These are phyloP conservation scores for Parauchenoglanis punctatus DNA, from an alignment of 2,797 vertebrate species.

Conservation along the genomic window DNA sequence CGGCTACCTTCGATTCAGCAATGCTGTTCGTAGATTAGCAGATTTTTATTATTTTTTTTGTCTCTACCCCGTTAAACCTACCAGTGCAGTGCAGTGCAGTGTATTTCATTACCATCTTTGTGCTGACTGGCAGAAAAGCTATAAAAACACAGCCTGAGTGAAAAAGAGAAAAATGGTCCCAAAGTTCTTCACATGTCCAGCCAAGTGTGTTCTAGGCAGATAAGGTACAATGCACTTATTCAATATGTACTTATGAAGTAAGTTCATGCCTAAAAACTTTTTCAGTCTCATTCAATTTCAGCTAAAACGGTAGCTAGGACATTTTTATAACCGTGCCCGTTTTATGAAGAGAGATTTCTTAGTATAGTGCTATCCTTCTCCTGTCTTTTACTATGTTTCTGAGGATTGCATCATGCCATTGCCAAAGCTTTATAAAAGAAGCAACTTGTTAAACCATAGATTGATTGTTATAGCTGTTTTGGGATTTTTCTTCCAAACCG, in stretches of 20 bases:
- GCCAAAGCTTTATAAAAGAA: background rate
- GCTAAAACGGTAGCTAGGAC: background rate
- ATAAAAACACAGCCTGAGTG: background rate
- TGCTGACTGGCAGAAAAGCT: conserved; percentile 7
- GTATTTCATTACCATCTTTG: background rate
- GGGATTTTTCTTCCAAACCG: background rate
- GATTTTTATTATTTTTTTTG: background rate
- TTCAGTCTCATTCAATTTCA: background rate
- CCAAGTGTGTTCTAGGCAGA: conserved; percentile 7
- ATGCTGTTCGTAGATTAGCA: background rate
- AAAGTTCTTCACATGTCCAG: background rate
- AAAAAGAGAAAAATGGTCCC: background rate
- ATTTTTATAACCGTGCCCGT: background rate
- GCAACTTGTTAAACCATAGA: background rate
- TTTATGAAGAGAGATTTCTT: background rate
- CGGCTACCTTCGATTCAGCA: background rate
- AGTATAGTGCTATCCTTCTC: background rate
- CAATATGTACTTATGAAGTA: background rate
- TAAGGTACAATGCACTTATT: conserved; percentile 6
- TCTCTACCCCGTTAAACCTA: background rate
- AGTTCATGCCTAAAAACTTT: background rate
- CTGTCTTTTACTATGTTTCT: conserved; percentile 17
- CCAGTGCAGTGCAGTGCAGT: no score
- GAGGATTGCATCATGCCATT: conserved; percentile 13
- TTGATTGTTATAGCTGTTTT: conserved; percentile 1